These are phyloP conservation scores for Sinotaia quadrata DNA, from an alignment of 2,888 invertebrate genomes.

Conservation along the genomic window DNA sequence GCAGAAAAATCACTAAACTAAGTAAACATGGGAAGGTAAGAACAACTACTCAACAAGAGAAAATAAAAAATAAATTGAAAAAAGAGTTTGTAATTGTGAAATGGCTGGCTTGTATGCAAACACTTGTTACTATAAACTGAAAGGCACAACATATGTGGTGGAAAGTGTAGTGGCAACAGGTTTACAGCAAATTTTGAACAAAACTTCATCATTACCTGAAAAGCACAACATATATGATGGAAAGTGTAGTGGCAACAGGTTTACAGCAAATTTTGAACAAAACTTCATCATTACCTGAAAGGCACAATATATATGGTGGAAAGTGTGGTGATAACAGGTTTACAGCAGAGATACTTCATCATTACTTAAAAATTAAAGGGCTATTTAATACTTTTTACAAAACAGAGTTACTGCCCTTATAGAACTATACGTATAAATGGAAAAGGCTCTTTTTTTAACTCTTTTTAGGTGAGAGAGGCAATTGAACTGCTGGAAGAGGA, in stretches of 20 bases:
- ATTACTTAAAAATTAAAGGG: background rate
- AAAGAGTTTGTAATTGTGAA: background rate
- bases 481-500: conserved; percentile 83
- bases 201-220: background rate
- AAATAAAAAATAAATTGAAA: conserved; percentile 7
- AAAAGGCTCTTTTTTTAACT: background rate
- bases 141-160: background rate
- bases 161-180: background rate
- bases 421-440: too few species aligned
- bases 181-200: too few species aligned
- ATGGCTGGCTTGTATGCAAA: background rate
- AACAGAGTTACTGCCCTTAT: background rate
- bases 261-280: too few species aligned
- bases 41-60: conserved; percentile 49
- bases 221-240: background rate
- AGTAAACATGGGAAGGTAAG: conserved; percentile 43
- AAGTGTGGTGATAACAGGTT: background rate
- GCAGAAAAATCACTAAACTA: conserved; percentile 50
- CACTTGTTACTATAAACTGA: background rate
- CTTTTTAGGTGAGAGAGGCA: conserved; percentile 78
- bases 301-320: background rate
- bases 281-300: background rate
- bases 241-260: background rate
- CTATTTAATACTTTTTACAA: background rate
- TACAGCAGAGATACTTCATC: background rate